These are phyloP conservation scores for Meteorus sp. DNA, from an alignment of 1,140 invertebrate genomes.

Conservation along the genomic window DNA sequence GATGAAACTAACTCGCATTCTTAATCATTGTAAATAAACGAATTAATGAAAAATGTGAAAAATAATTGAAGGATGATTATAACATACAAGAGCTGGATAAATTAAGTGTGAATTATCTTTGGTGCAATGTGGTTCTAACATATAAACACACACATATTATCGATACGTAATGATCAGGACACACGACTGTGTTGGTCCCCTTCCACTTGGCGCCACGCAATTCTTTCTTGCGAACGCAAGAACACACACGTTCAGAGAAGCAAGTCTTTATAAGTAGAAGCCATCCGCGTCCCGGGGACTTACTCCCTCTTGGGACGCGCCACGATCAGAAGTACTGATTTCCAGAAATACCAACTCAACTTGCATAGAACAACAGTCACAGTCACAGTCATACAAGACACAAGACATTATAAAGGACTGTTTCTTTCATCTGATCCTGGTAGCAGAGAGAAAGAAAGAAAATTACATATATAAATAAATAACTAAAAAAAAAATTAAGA, in stretches of 20 bases:
- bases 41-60: too few species aligned
- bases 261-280: conserved; percentile 60
- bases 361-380: too few species aligned
- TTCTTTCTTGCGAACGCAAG: conserved; percentile 26
- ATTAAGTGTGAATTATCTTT: background rate
- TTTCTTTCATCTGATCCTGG: too few species aligned
- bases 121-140: background rate
- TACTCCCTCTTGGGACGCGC: conserved; percentile 57
- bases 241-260: conserved; percentile 27
- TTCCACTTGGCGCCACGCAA: conserved; percentile 19
- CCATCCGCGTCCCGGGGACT: conserved; percentile 57
- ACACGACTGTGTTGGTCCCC: conserved; percentile 19
- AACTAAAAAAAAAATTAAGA: too few species aligned
- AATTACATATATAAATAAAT: too few species aligned
- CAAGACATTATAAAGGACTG: too few species aligned
- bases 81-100: too few species aligned
- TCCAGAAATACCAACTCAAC: conserved; percentile 29
- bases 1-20: too few species aligned
- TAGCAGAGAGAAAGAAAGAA: too few species aligned
- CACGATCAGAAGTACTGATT: conserved; percentile 54
- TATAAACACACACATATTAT: background rate
- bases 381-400: too few species aligned
- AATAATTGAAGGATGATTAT: too few species aligned
- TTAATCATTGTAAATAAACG: too few species aligned
- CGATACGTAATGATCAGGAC: conserved; percentile 25